Base-by-base conservation (phyloP, 2,797 vertebrate genomes). In the Diplodus puntazzo region DNA sequence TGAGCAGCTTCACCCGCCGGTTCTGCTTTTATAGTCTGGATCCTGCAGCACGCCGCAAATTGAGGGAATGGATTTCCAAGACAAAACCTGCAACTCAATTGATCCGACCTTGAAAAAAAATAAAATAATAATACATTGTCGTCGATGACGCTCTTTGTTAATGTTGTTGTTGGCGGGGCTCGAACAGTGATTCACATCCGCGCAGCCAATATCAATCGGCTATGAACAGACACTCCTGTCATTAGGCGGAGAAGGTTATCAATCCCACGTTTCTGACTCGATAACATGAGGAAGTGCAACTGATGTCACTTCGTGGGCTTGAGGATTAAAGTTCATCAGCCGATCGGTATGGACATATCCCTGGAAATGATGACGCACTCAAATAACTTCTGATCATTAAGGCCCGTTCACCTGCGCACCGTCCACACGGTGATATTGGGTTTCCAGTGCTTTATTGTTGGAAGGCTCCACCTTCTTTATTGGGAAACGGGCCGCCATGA, bases 401-500 rank as follows among this genome's bases (percentile, higher is more conserved):
- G 46, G 25, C n/a, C 39, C 1, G 7, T 74, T 73, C 69, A 70
- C 70, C 68, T 69, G 73, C 27, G 27, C 46, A 30, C 58, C 20
- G 5, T 78, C 71, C 74, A 25, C 59, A 34, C 17, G 17, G 52
- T 80, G 21, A 64, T 80, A 81, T 73, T 20, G 75, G 66, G 66
- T 75, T 75, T 73, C 69, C 61, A 42, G 74, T 81, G 81, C 81
- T 91, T 93, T 90, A 87, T 86, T 87, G 86, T 89, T 72, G 65
- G 69, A 55, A 76, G 60, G 76, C 66, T 58, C 78, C 80, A 81
- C 80, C 74, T 74, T 75, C 81, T 85, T 83, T 91, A 93, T 92
- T 88, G 91, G 87, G 75, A 90, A 89, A 89, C 75, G 75, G 81
- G 77, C 81, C 82, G 71, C 63, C 62, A 84, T 86, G 86, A 90